phyloP scores from a whole-genome alignment of 2,888 invertebrate species.

The Mythimna pallens region DNA sequence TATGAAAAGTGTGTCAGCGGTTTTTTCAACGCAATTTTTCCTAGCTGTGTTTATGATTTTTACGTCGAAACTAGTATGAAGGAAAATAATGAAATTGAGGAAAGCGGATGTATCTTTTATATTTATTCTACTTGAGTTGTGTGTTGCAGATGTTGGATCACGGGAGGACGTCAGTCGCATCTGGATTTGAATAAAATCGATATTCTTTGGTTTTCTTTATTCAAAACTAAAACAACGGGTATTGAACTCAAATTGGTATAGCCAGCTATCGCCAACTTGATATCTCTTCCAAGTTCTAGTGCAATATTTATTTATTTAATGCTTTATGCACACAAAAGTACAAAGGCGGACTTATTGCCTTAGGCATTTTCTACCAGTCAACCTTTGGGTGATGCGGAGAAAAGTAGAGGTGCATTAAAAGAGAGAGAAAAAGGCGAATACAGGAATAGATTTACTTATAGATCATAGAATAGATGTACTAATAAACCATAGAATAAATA shows the following conservation, averaged over 20 bases:
- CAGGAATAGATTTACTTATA: too few species aligned
- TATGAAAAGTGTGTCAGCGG: conserved; percentile 58
- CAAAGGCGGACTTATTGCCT: too few species aligned
- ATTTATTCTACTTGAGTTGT: conserved; percentile 51
- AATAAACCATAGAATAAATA: too few species aligned
- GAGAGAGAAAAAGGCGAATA: too few species aligned
- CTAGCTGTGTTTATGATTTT: conserved; percentile 50
- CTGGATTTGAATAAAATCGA: conserved; percentile 1
- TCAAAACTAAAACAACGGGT: neutral
- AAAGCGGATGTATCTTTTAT: conserved; percentile 29
- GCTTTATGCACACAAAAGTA: too few species aligned
- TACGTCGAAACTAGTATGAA: conserved; percentile 4
- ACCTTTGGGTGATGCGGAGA: too few species aligned
- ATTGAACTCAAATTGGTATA: neutral
- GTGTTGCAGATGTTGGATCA: conserved; percentile 14
- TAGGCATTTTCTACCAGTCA: too few species aligned
- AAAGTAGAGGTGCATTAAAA: too few species aligned
- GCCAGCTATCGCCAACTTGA: too few species aligned
- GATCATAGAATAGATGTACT: too few species aligned
- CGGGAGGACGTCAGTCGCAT: neutral
- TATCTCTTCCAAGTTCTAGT: too few species aligned
- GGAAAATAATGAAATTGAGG: conserved; percentile 33
- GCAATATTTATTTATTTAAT: too few species aligned
- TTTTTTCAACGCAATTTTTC: conserved; percentile 44
- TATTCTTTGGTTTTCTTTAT: neutral